These are phyloP conservation scores for Saturnia pavonia DNA, from an alignment of 2,888 invertebrate species.

Conservation along the genomic window DNA sequence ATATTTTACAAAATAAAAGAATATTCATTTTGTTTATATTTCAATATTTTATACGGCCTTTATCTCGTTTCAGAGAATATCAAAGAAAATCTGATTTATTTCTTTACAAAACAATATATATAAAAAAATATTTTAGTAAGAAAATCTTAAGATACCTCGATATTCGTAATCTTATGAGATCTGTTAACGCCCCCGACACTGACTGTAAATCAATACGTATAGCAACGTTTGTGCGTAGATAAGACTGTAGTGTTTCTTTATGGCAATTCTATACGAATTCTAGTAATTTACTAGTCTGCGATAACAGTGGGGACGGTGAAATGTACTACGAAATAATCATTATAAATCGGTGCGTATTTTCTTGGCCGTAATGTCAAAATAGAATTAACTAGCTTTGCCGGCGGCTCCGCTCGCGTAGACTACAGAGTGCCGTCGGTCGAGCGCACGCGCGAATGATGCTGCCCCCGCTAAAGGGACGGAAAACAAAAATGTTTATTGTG, in stretches of 20 bases:
- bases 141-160: constrained; percentile 8
- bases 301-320: constrained; percentile 34
- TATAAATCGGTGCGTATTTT: constrained; percentile 35
- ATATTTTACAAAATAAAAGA: too few species aligned
- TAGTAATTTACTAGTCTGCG: constrained; percentile 39
- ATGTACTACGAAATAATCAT: constrained; percentile 36
- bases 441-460: too few species aligned
- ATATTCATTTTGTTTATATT: too few species aligned
- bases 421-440: too few species aligned
- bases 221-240: constrained; percentile 34
- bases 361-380: constrained; percentile 10
- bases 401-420: too few species aligned
- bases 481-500: too few species aligned
- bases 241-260: constrained; percentile 39
- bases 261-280: constrained; percentile 34
- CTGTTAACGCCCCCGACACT: constrained; percentile 15
- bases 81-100: neutral
- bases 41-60: too few species aligned
- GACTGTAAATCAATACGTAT: constrained; percentile 38
- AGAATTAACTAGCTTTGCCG: too few species aligned
- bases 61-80: neutral
- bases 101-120: neutral
- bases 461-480: too few species aligned
- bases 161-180: constrained; percentile 19
- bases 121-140: neutral